Conservation (phyloP, 2,113 vertebrate genomes). For the Gallinago media region DNA sequence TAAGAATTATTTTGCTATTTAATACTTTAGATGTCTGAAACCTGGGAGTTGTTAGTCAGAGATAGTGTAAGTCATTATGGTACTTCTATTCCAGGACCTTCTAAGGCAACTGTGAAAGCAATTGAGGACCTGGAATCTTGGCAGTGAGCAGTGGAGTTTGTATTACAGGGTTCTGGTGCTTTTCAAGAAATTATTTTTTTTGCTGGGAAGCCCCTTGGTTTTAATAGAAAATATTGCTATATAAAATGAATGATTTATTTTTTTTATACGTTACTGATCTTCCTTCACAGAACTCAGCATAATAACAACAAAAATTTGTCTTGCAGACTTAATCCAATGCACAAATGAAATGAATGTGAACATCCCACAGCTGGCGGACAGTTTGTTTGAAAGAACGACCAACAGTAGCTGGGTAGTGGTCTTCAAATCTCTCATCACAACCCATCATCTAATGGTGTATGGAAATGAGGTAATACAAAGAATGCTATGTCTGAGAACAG, state of each 20-base stretch:
- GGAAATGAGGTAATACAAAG: slow-evolving; percentile 92
- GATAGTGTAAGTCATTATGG: neutral
- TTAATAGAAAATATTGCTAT: neutral
- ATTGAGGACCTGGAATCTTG: neutral
- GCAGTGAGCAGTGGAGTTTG: neutral
- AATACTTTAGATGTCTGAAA: neutral
- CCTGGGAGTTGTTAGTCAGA: neutral
- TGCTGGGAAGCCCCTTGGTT: neutral
- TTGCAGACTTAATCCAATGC: slow-evolving; percentile 94
- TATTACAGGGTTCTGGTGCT: neutral
- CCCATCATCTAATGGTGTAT: slow-evolving; percentile 97
- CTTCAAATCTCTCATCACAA: slow-evolving; percentile 97
- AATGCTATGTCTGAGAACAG: neutral
- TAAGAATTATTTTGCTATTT: neutral
- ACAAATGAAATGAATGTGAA: slow-evolving; percentile 98
- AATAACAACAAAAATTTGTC: neutral
- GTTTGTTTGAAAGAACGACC: slow-evolving; percentile 94
- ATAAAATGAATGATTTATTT: neutral
- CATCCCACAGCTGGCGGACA: slow-evolving; percentile 96
- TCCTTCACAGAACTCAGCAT: neutral
- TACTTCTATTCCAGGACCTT: neutral
- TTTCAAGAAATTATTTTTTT: neutral
- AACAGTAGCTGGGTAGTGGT: slow-evolving; percentile 99
- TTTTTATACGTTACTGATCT: neutral
- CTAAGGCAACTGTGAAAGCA: neutral